Conservation (phyloP, 2,888 invertebrate genomes). For the Ectobius pallidus region DNA sequence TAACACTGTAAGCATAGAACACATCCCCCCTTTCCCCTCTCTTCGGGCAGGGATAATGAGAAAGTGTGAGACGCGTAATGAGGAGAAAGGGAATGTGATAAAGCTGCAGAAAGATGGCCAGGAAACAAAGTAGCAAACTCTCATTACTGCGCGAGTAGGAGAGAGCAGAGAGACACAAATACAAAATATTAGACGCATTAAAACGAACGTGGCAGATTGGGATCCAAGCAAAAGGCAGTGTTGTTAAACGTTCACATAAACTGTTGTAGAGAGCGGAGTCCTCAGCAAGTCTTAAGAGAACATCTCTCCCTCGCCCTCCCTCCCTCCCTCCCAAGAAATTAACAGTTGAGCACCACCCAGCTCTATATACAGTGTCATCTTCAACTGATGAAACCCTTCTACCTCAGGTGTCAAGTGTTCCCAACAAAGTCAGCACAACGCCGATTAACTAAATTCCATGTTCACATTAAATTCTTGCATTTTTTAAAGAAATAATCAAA, state of each 20-base stretch:
- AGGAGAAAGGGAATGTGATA: constrained; percentile 42
- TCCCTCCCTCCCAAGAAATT: constrained; percentile 29
- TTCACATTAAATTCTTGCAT: no score
- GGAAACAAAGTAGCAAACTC: constrained; percentile 41
- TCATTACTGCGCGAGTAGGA: constrained; percentile 10
- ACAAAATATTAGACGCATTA: constrained; percentile 42
- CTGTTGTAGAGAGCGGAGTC: constrained; percentile 41
- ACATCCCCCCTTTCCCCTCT: constrained; percentile 9
- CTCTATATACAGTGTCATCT: not conserved
- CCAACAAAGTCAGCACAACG: no score
- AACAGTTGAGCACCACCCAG: constrained; percentile 27
- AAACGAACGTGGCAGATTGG: constrained; percentile 41
- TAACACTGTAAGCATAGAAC: constrained; percentile 36
- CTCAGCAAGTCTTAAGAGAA: constrained; percentile 35
- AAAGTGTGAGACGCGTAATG: constrained; percentile 41
- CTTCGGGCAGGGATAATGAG: constrained; percentile 37
- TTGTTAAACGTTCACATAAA: constrained; percentile 37
- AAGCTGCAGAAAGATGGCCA: constrained; percentile 41
- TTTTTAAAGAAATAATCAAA: no score
- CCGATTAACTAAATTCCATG: no score
- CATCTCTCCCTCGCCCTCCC: no score
- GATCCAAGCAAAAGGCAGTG: constrained; percentile 28
- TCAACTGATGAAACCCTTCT: not conserved
- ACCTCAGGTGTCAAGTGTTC: no score
- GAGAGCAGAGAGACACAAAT: constrained; percentile 36